phyloP scores from a whole-genome alignment of 2,113 vertebrate genomes.

The Polypterus bichir region DNA sequence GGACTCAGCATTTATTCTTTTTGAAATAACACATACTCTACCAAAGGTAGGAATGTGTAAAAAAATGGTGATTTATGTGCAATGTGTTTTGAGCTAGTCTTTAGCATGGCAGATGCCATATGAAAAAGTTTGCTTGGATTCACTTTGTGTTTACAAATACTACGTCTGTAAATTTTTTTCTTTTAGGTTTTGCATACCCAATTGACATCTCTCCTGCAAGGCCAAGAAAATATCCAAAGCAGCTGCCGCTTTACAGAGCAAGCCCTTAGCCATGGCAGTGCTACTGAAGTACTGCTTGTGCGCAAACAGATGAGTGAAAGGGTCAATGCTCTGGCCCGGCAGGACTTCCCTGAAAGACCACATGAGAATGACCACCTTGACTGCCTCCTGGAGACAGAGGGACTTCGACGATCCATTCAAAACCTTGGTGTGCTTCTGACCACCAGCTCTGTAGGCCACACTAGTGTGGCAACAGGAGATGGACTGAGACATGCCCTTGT shows the following conservation, averaged over 20 bases:
- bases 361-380: constrained; percentile 85
- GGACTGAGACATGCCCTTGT: constrained; percentile 80
- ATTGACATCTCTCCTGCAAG: constrained; percentile 72
- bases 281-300: constrained; percentile 79
- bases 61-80: too few species aligned
- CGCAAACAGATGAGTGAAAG: constrained; percentile 90
- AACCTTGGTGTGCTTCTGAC: constrained; percentile 83
- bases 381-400: constrained; percentile 78
- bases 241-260: constrained; percentile 87
- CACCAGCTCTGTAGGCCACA: constrained; percentile 74
- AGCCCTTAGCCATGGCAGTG: constrained; percentile 77
- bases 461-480: constrained; percentile 83
- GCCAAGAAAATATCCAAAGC: constrained; percentile 84
- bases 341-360: constrained; percentile 71
- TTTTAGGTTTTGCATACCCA: constrained; percentile 78
- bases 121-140: too few species aligned
- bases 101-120: too few species aligned
- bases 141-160: too few species aligned
- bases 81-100: too few species aligned
- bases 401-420: constrained; percentile 78
- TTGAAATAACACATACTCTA: too few species aligned
- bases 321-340: constrained; percentile 64
- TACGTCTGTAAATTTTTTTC: not conserved
- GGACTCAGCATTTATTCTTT: too few species aligned
- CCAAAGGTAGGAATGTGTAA: too few species aligned